These are phyloP conservation scores for Heterocephalus glaber DNA, from an alignment of 2,113 vertebrate species.

Conservation along the genomic window DNA sequence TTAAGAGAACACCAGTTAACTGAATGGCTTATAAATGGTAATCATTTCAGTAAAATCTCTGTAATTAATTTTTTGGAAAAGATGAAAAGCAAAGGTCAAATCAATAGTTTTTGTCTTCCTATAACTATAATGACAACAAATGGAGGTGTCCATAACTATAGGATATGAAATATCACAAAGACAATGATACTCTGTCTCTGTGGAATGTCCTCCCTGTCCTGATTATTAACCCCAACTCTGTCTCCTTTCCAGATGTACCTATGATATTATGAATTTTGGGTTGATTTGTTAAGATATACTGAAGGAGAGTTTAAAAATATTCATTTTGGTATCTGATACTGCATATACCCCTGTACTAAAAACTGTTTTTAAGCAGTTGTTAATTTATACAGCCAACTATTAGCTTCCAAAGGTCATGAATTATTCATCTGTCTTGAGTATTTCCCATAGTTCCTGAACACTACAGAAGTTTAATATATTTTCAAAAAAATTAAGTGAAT, in stretches of 20 bases:
- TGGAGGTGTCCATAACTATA: background rate
- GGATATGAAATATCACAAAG: background rate
- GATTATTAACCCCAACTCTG: background rate
- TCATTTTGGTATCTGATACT: background rate
- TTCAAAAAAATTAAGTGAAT: background rate
- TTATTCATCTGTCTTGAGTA: background rate
- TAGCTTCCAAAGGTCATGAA: background rate
- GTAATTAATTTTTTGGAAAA: constrained; percentile 54
- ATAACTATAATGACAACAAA: background rate
- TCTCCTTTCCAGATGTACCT: background rate
- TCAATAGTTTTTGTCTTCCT: constrained; percentile 2
- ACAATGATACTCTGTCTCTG: background rate
- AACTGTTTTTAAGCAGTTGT: background rate
- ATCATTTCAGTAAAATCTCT: constrained; percentile 17
- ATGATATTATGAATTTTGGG: background rate
- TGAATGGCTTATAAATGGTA: background rate
- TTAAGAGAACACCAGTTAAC: constrained; percentile 34
- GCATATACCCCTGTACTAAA: background rate
- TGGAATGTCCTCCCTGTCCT: background rate
- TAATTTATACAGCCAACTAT: background rate
- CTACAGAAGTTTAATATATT: background rate
- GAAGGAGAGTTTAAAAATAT: background rate
- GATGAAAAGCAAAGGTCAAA: background rate
- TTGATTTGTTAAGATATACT: background rate
- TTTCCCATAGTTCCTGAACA: background rate